Percentiles rank a stretch among this genome's conserved stretches.
These are phyloP conservation scores for Ceratitis capitata DNA, from an alignment of 1,140 invertebrate species.

Conservation along the genomic window DNA sequence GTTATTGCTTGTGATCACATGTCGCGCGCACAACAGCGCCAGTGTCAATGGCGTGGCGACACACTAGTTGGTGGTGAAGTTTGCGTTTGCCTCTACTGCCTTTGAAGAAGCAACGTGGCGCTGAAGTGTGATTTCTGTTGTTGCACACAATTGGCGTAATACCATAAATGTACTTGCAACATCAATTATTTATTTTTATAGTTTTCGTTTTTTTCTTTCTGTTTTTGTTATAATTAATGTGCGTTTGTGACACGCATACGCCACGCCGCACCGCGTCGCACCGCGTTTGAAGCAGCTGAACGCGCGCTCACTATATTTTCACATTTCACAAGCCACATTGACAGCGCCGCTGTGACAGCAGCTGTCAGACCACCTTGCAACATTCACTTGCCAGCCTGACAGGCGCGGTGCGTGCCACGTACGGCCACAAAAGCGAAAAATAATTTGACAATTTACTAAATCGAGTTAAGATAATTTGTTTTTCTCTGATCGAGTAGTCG, in stretches of 20 bases:
- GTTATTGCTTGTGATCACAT: neutral
- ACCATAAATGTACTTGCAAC: conserved; percentile 26
- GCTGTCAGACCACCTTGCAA: neutral
- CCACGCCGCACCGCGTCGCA: neutral
- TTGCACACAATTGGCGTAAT: neutral
- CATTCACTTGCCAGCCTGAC: neutral
- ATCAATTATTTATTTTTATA: neutral
- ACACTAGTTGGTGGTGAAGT: neutral
- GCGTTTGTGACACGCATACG: conserved; percentile 21
- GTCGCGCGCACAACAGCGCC: neutral
- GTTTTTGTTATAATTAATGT: neutral
- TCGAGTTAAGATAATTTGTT: neutral
- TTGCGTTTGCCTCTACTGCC: too few species aligned
- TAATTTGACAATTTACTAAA: conserved; percentile 36
- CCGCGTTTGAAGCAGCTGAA: too few species aligned
- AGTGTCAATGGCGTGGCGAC: neutral
- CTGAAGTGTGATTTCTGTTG: conserved; percentile 25
- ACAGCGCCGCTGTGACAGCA: neutral
- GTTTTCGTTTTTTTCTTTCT: neutral
- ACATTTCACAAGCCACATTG: neutral
- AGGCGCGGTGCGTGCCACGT: neutral
- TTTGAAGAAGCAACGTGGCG: neutral
- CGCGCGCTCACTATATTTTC: neutral
- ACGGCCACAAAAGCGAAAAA: neutral
- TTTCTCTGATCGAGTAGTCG: too few species aligned